These are phyloP conservation scores for Yponomeuta cagnagella DNA, from an alignment of 2,888 invertebrate genomes.

Conservation along the genomic window DNA sequence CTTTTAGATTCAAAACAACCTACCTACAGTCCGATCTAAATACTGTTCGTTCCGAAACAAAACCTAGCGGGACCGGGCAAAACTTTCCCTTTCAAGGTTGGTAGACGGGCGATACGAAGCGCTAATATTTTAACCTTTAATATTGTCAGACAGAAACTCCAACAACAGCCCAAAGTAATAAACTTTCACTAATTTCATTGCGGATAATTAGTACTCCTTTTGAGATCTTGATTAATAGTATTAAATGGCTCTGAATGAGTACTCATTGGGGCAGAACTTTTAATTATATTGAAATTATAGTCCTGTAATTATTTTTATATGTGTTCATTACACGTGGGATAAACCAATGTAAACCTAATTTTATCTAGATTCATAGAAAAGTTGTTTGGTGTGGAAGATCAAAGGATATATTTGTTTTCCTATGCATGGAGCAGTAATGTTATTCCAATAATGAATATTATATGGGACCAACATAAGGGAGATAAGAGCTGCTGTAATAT, in stretches of 20 bases:
- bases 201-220: background rate
- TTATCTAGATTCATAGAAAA: background rate
- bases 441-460: constrained; percentile 4
- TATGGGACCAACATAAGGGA: constrained; percentile 15
- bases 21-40: no score
- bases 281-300: background rate
- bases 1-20: background rate
- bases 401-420: background rate
- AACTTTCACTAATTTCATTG: background rate
- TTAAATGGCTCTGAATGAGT: background rate
- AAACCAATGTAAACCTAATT: background rate
- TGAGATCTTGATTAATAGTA: background rate
- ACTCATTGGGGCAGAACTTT: background rate
- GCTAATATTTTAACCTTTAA: background rate
- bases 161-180: background rate
- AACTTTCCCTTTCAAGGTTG: constrained; percentile 50
- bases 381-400: background rate
- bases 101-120: background rate
- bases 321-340: background rate
- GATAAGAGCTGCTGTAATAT: background rate
- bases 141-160: background rate
- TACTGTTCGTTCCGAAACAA: background rate
- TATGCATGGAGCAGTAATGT: background rate
- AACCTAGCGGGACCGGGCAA: constrained; percentile 11
- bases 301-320: no score